A percentile compares a stretch with the other conserved stretches of the same genome.
These are phyloP conservation scores for Avahi laniger DNA, from an alignment of 2,797 vertebrate species.

Conservation along the genomic window DNA sequence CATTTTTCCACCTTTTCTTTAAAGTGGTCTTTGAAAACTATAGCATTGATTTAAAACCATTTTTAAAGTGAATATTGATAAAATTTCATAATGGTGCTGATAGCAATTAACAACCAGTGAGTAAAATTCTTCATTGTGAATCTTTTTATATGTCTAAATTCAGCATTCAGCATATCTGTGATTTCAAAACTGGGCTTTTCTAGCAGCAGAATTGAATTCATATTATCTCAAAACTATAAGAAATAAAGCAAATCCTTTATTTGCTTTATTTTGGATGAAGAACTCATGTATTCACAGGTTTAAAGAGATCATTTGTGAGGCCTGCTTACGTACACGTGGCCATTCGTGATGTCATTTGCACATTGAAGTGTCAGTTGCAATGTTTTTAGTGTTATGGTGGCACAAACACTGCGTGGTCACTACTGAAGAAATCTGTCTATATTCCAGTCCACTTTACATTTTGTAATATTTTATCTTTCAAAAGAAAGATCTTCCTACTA, in stretches of 20 bases:
- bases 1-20: not conserved
- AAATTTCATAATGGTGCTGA: not conserved
- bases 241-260: not conserved
- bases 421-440: not conserved
- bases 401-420: not conserved
- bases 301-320: not conserved
- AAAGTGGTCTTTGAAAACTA: not conserved
- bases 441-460: conserved; percentile 10
- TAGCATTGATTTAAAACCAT: not conserved
- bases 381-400: not conserved
- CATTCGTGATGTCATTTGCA: not conserved
- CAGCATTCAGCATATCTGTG: not conserved
- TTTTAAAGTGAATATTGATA: not conserved
- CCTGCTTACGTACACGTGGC: not conserved
- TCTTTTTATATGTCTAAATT: conserved; percentile 17
- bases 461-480: conserved; percentile 50
- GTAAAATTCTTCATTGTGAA: not conserved
- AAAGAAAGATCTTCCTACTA: conserved; percentile 33
- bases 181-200: conserved; percentile 6
- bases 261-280: not conserved
- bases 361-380: not conserved
- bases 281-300: not conserved
- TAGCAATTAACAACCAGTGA: not conserved
- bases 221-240: not conserved
- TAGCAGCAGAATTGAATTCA: not conserved